phyloP scores from a whole-genome alignment of 1,140 invertebrate genomes.

The Drosophila oshimai region DNA sequence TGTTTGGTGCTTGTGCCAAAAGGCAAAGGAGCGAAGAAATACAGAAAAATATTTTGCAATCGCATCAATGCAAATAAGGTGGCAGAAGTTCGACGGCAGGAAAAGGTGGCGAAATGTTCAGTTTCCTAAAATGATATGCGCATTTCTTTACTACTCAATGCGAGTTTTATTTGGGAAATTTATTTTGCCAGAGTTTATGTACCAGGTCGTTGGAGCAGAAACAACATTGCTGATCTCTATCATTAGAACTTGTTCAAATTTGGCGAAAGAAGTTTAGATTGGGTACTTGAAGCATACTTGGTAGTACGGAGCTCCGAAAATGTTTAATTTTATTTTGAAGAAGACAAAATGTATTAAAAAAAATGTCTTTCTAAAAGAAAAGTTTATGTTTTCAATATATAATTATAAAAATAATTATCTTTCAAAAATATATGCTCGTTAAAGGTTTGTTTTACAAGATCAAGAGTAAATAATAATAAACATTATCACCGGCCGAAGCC shows the following conservation, averaged over 20 bases:
- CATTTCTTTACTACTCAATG: conserved; percentile 48
- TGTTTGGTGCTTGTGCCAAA: conserved; percentile 41
- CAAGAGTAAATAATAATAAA: too few species aligned
- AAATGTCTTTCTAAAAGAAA: too few species aligned
- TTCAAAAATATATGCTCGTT: too few species aligned
- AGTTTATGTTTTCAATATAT: too few species aligned
- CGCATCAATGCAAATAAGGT: conserved; percentile 77
- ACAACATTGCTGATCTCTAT: conserved; percentile 21
- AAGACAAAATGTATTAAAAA: too few species aligned
- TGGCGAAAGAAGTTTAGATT: not conserved
- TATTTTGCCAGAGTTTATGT: conserved; percentile 23
- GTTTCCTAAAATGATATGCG: conserved; percentile 60
- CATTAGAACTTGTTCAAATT: conserved; percentile 12
- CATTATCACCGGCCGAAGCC: too few species aligned
- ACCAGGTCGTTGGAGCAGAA: conserved; percentile 17
- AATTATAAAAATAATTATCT: too few species aligned
- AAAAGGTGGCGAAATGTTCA: conserved; percentile 49
- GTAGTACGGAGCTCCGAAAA: too few species aligned
- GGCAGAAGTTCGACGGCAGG: conserved; percentile 11
- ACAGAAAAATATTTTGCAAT: conserved; percentile 60
- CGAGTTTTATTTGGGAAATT: conserved; percentile 34
- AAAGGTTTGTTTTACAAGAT: too few species aligned
- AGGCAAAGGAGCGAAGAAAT: conserved; percentile 1
- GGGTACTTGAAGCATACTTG: not conserved
- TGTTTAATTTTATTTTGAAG: not conserved